Evolutionary conservation across 2,888 invertebrate species (phyloP), one percentile per base, ranked within the genome.

Genomic region (Buathra laborator): DNA sequence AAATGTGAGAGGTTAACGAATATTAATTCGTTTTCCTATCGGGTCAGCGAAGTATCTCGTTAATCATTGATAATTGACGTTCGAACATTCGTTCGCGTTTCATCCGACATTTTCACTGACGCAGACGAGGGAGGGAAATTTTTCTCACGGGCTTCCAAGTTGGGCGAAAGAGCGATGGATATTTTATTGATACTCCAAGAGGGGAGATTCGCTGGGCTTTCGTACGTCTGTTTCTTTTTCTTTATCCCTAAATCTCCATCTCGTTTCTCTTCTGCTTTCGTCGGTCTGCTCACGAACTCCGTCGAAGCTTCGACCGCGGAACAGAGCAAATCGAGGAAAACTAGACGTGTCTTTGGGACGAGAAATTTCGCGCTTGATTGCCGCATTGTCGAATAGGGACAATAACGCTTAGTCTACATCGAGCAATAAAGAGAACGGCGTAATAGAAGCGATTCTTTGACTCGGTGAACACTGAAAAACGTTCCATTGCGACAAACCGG

Each of bases 321-420:
- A n/a, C 14, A n/a, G 48, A 70, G 59, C 48, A n/a, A 44, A 43
- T 24, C 48, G 46, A 37, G 29, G 29, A 37, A 43, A 29, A 46
- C 62, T 43, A 16, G 76, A 62, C 48, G 53, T 66, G 19, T 29
- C 70, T 88, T 80, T 71, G 48, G 56, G 72, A 68, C 85, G 81
- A 77, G 81, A 84, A 78, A 70, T 74, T 74, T 82, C 75, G 48
- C 19, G 70, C 77, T 82, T 89, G 89, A 89, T 89, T 89, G 85
- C 87, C 37, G 83, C 70, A 89, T 89, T 88, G 89, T 87, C 75
- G 70, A 59, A 37, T 70, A 83, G 14, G 16, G 19, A 64, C 37
- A 16, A 66, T 66, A 66, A 66, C 9, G 16, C 43, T 19, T 29
- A 12, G 29, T 24, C 24, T 2, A 6, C 32, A 32, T 59, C 59